phyloP scores from a whole-genome alignment of 2,113 vertebrate genomes.

The Odontesthes bonariensis region DNA sequence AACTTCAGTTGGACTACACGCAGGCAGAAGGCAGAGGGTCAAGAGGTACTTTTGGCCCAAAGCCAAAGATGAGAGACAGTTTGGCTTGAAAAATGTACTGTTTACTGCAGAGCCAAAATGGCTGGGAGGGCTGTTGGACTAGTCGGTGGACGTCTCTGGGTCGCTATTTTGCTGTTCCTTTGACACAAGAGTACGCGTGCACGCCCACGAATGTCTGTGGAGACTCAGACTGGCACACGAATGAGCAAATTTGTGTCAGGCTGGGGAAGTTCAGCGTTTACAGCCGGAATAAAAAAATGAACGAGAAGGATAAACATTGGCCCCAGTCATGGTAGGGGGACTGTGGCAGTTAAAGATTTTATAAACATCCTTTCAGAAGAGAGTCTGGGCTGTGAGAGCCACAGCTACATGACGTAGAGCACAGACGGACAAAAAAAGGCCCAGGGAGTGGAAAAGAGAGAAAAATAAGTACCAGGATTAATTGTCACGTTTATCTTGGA shows the following conservation, averaged over 20 bases:
- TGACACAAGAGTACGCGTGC: constrained; percentile 26
- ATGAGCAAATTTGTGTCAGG: constrained; percentile 28
- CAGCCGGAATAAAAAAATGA: constrained; percentile 60
- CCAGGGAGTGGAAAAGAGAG: neutral
- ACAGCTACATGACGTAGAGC: constrained; percentile 13
- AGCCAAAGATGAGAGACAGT: constrained; percentile 28
- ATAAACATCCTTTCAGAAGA: constrained; percentile 68
- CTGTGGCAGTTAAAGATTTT: constrained; percentile 63
- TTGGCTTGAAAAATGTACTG: constrained; percentile 12
- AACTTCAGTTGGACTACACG: constrained; percentile 10
- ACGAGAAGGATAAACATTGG: constrained; percentile 61
- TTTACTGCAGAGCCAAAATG: constrained; percentile 43
- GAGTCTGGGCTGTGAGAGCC: constrained; percentile 33
- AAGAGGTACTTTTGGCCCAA: constrained; percentile 23
- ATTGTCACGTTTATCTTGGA: neutral
- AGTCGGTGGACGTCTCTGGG: constrained; percentile 22
- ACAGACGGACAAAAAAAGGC: neutral
- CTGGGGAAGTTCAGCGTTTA: constrained; percentile 65
- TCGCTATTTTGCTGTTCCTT: constrained; percentile 38
- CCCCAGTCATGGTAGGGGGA: constrained; percentile 51
- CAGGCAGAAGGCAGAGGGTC: constrained; percentile 25
- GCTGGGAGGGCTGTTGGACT: constrained; percentile 20
- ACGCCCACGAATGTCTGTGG: constrained; percentile 29
- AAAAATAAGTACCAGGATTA: constrained; percentile 6
- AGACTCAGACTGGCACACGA: constrained; percentile 12